Percentiles rank a stretch among this genome's conserved stretches.
phyloP scores from a whole-genome alignment of 2,113 vertebrate species.

The Pelvicachromis taeniatus region DNA sequence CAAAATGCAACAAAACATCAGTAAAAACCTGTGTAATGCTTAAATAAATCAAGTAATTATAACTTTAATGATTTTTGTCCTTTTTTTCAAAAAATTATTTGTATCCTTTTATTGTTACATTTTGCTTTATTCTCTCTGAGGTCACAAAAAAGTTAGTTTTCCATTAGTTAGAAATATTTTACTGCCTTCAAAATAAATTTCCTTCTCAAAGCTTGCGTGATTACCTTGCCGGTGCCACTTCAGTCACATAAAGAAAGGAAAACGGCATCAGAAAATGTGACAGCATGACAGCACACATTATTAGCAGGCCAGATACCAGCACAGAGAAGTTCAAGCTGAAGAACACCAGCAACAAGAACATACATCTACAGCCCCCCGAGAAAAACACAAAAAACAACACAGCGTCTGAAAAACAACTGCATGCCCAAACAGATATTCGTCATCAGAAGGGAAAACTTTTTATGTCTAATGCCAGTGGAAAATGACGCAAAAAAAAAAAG shows the following conservation, averaged over 20 bases:
- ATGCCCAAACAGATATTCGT: background rate
- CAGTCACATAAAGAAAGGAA: background rate
- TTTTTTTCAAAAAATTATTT: background rate
- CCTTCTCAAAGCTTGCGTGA: background rate
- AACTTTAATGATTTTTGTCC: background rate
- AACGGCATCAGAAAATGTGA: background rate
- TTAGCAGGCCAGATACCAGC: background rate
- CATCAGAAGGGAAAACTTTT: background rate
- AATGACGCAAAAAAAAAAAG: background rate
- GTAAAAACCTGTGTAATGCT: background rate
- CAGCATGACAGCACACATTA: constrained; percentile 6
- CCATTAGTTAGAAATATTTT: background rate
- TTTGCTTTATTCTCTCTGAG: background rate
- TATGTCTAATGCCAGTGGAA: background rate
- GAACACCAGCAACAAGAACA: constrained; percentile 15
- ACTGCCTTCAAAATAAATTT: background rate
- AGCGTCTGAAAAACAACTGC: background rate
- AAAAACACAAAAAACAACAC: constrained; percentile 12
- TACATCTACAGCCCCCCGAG: constrained; percentile 22
- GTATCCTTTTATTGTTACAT: background rate
- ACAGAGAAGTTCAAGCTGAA: constrained; percentile 9
- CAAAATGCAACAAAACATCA: background rate
- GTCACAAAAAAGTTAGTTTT: background rate
- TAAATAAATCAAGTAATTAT: background rate
- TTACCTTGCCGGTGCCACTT: background rate